These are phyloP conservation scores for Nymphicus hollandicus DNA, from an alignment of 2,113 vertebrate species.

Conservation along the genomic window DNA sequence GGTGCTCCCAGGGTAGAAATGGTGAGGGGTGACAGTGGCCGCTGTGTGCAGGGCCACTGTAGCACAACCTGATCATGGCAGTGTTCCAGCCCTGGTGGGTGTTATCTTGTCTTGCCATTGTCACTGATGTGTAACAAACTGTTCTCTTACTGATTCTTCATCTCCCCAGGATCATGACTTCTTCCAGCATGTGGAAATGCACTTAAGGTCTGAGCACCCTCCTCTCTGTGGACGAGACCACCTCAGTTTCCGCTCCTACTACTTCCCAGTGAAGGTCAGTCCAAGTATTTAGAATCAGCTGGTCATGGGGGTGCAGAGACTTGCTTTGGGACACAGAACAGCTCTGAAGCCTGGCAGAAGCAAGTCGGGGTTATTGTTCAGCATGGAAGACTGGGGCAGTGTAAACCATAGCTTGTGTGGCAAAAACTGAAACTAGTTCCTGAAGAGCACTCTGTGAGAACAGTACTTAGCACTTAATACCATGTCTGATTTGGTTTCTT, in stretches of 20 bases:
- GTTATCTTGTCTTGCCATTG: background rate
- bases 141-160: background rate
- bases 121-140: background rate
- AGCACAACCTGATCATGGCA: background rate
- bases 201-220: constrained; percentile 94
- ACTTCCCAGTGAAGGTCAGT: constrained; percentile 95
- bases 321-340: no score
- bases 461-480: background rate
- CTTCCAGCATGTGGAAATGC: constrained; percentile 99
- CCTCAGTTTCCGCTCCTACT: constrained; percentile 98
- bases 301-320: accelerated
- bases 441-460: background rate
- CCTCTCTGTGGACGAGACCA: constrained; percentile 95
- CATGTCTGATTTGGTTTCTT: background rate
- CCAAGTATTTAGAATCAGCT: background rate
- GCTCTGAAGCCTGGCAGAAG: background rate
- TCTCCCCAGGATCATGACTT: constrained; percentile 92
- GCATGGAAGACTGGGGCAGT: background rate
- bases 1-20: background rate
- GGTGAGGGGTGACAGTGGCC: background rate
- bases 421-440: background rate
- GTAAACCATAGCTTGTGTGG: background rate
- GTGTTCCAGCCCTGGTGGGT: background rate
- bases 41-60: background rate
- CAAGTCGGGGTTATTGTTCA: background rate